Percentiles rank a stretch among this genome's conserved stretches.
phyloP scores from a whole-genome alignment of 2,113 vertebrate genomes.

The Coracopsis vasa region DNA sequence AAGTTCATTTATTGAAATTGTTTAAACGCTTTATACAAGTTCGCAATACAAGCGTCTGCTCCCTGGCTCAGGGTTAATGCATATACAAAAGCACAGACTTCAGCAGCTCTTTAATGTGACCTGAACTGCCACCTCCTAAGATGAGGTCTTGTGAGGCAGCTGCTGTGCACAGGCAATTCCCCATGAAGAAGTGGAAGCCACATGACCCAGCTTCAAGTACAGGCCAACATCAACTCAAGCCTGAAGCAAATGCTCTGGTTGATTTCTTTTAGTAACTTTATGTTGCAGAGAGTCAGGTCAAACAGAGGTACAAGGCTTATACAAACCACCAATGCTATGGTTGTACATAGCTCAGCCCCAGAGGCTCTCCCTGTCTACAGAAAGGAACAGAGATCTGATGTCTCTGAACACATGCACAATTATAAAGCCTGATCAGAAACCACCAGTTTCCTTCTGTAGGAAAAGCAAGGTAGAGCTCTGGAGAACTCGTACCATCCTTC shows the following conservation, averaged over 20 bases:
- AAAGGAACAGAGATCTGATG: background rate
- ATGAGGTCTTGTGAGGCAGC: background rate
- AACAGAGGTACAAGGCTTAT: background rate
- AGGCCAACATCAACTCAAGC: slow-evolving; percentile 2
- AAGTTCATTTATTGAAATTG: slow-evolving; percentile 77
- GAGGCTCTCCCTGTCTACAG: background rate
- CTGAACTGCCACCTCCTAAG: background rate
- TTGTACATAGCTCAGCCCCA: background rate
- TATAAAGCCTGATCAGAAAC: background rate
- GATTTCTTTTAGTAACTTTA: background rate
- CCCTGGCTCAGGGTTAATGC: slow-evolving; percentile 40
- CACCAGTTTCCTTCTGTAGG: background rate
- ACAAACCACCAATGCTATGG: background rate
- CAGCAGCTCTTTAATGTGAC: background rate
- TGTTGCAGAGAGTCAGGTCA: slow-evolving; percentile 15
- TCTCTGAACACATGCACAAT: background rate
- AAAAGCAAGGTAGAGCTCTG: background rate
- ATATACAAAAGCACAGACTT: slow-evolving; percentile 59
- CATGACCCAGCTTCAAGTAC: background rate
- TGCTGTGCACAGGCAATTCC: background rate
- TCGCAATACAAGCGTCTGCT: slow-evolving; percentile 58
- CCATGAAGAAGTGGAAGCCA: background rate
- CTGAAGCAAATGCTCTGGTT: slow-evolving; percentile 18
- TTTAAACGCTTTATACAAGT: slow-evolving; percentile 76
- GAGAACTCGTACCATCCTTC: background rate